Evolutionary conservation across 1,140 invertebrate genomes (phyloP).

Genomic region (Globodera rostochiensis): DNA sequence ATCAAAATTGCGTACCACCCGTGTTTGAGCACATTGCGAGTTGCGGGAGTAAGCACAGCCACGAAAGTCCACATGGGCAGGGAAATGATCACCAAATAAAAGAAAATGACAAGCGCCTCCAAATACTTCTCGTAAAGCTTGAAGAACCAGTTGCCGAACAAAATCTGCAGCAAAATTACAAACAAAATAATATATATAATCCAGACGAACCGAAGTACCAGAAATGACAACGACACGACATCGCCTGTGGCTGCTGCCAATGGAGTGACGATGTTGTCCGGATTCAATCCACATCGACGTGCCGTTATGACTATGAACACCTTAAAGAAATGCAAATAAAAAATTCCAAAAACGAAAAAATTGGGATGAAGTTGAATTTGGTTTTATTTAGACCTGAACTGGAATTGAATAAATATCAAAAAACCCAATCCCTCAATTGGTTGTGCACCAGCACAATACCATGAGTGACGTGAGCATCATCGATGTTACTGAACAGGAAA

Average conservation of each 20-base stretch:
- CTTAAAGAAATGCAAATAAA: neutral
- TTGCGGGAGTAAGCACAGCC: conserved; percentile 12
- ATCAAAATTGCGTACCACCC: conserved; percentile 32
- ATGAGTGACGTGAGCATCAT: conserved; percentile 45
- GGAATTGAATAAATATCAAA: no score
- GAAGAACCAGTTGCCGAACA: conserved; percentile 41
- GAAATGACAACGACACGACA: conserved; percentile 76
- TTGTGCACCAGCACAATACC: conserved; percentile 3
- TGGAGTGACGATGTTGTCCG: conserved; percentile 45
- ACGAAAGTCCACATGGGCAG: conserved; percentile 35
- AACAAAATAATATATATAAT: neutral
- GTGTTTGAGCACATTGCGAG: conserved; percentile 34
- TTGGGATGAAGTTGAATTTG: neutral
- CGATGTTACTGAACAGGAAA: conserved; percentile 81
- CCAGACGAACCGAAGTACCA: neutral
- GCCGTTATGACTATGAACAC: conserved; percentile 13
- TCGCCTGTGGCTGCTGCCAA: conserved; percentile 73
- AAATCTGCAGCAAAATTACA: conserved; percentile 27
- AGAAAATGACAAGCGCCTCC: conserved; percentile 20
- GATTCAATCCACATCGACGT: conserved; percentile 36
- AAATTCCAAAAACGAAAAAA: no score
- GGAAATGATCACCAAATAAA: conserved; percentile 22
- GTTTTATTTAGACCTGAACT: no score
- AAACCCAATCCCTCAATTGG: no score
- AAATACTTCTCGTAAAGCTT: neutral